These are phyloP conservation scores for Gasterosteus nipponicus DNA, from an alignment of 2,113 vertebrate species.

Conservation along the genomic window DNA sequence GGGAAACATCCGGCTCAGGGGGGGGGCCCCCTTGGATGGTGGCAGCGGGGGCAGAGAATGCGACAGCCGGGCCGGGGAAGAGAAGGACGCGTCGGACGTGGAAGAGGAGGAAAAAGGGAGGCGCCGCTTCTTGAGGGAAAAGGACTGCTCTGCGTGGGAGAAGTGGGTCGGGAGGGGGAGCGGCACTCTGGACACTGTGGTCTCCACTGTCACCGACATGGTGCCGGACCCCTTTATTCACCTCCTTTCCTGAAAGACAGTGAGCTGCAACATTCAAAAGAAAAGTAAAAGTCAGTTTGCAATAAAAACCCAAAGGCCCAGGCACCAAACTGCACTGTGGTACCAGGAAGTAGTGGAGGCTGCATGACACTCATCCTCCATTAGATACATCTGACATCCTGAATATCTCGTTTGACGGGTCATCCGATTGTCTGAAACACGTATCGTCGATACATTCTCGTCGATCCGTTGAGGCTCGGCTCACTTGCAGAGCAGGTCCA, in stretches of 20 bases:
- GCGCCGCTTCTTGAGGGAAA: conserved; percentile 86
- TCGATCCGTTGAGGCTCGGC: not conserved
- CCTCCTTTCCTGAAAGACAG: not conserved
- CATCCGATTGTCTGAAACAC: not conserved
- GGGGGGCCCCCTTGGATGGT: conserved; percentile 82
- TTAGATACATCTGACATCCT: not conserved
- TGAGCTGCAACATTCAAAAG: conserved; percentile 48
- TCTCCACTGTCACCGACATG: conserved; percentile 83
- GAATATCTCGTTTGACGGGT: conserved; percentile 10
- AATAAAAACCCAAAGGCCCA: not conserved
- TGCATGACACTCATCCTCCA: not conserved
- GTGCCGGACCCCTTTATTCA: conserved; percentile 22
- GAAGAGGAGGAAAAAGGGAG: conserved; percentile 77
- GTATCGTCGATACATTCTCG: not conserved
- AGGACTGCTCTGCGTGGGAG: conserved; percentile 85
- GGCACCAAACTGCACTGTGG: not conserved
- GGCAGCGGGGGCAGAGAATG: conserved; percentile 80
- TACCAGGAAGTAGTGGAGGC: not conserved
- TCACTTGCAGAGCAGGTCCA: not conserved
- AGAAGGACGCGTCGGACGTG: conserved; percentile 66
- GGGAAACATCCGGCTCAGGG: conserved; percentile 85
- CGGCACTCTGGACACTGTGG: conserved; percentile 72
- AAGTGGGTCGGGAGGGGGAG: conserved; percentile 87
- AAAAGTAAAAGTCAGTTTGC: not conserved
- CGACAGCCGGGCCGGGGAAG: conserved; percentile 70